Evolutionary conservation across 2,113 vertebrate species (phyloP), one percentile per base, ranked within the genome.

Genomic region (Hiodon tergisus): DNA sequence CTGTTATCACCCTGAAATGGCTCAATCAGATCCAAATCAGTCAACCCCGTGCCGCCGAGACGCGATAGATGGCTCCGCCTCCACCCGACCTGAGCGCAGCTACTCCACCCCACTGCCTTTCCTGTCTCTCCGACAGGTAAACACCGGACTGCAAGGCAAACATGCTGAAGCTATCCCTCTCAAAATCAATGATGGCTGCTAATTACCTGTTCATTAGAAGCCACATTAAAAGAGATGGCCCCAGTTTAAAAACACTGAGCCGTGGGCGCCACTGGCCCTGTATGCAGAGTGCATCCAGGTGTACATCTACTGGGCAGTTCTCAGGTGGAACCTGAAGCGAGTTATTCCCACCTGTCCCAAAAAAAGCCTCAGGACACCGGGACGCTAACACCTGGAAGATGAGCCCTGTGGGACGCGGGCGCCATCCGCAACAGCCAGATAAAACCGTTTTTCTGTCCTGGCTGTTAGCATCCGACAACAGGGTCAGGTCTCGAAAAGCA

Each of bases 1-100:
- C 87, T 76, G 83, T 89, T 89, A 88, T 86, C 79, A 77, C 87
- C 82, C 83, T 74, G 83, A 87, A 91, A 88, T 80, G 81, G 89
- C 88, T 90, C 88, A 87, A 90, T 90, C 88, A 90, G 86, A 89
- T 85, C 81, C 81, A 84, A 88, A 88, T 89, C 89, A 88, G 84
- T 90, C 89, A 88, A 82, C 76, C 69, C 75, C 54, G 31, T 80
- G n/a, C 4, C 4, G 5, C 61, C 59, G 11, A 10, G 31, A 31
- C 5, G 16, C n/a, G 5, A n/a, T 8, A 66, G 17, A 8, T 2
- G 3, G 46, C 63, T 6, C 78, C 81, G 83, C 86, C 85, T 81
- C 77, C 81, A 82, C 73, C 78, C 78, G 78, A 2, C 63, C 46
- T 55, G 31, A 6, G 3, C 13, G 5, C 65, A 3, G 46, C 17